phyloP scores from a whole-genome alignment of 64 coral and sea anemone species.

The Hydrozoanthus tunicans region DNA sequence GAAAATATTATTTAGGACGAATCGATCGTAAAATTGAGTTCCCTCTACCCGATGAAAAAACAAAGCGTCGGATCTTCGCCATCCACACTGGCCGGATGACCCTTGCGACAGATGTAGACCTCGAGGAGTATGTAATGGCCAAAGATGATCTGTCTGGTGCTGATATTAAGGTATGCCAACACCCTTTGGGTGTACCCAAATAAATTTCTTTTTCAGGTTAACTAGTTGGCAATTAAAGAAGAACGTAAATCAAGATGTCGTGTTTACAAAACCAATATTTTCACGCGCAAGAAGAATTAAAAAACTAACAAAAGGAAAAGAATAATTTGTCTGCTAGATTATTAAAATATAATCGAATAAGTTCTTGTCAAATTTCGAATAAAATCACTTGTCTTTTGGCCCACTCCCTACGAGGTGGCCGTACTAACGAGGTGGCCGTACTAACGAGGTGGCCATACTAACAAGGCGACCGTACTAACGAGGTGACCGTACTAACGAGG shows the following conservation, averaged over 20 bases:
- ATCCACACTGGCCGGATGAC: conserved; percentile 98
- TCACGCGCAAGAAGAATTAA: too few relatives aligned
- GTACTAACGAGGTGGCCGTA: too few relatives aligned
- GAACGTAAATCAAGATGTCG: not conserved
- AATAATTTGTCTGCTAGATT: too few relatives aligned
- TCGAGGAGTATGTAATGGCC: conserved; percentile 96
- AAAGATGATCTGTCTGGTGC: conserved; percentile 97
- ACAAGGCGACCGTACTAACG: too few relatives aligned
- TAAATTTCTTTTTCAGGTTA: not conserved
- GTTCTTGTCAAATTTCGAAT: too few relatives aligned
- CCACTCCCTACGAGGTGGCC: too few relatives aligned
- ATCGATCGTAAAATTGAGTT: conserved; percentile 99
- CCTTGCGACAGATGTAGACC: conserved; percentile 83
- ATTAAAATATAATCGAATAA: too few relatives aligned
- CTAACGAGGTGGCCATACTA: too few relatives aligned
- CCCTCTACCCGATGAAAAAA: conserved; percentile 97
- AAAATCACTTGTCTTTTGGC: too few relatives aligned
- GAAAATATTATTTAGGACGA: conserved; percentile 66
- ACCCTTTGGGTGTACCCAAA: not conserved
- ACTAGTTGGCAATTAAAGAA: not conserved
- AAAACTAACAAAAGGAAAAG: too few relatives aligned
- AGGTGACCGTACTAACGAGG: too few relatives aligned
- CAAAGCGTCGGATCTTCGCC: conserved; percentile 92
- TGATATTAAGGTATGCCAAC: conserved; percentile 86
- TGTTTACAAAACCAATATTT: too few relatives aligned